Percentiles rank a stretch among this genome's conserved stretches.
phyloP scores from a whole-genome alignment of 2,113 vertebrate genomes.

The Cyprinodon brontotheroides region DNA sequence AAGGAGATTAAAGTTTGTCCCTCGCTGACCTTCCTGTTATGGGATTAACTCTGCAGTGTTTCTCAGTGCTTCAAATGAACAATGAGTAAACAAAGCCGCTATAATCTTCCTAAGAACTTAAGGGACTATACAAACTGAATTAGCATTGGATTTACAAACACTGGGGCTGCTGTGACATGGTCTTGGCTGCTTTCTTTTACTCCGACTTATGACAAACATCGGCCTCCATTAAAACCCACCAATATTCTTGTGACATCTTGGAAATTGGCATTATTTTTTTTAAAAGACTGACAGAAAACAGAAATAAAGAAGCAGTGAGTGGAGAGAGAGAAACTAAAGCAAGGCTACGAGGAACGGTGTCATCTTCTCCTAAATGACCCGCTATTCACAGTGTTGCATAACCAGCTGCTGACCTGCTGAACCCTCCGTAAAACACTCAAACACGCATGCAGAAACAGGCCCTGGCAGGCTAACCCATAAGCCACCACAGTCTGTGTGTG shows the following conservation, averaged over 20 bases:
- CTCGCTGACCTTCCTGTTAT: neutral
- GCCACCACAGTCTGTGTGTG: constrained; percentile 17
- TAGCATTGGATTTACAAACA: constrained; percentile 1
- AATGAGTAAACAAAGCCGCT: too few relatives aligned
- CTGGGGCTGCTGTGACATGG: neutral
- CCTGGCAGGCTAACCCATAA: constrained; percentile 24
- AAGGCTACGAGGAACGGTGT: neutral
- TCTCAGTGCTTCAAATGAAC: too few relatives aligned
- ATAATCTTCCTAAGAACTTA: too few relatives aligned
- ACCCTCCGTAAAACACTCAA: constrained; percentile 23
- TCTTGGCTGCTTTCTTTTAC: neutral
- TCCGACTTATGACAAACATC: neutral
- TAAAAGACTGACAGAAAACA: constrained; percentile 2
- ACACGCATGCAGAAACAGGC: constrained; percentile 36
- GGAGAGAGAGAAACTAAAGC: neutral
- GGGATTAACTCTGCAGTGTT: neutral
- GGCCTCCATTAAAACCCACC: neutral
- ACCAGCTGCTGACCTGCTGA: constrained; percentile 56
- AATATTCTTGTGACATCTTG: neutral
- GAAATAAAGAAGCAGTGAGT: neutral
- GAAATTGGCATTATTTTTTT: neutral
- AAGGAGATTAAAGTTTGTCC: neutral
- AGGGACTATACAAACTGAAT: too few relatives aligned
- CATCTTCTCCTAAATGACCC: constrained; percentile 26
- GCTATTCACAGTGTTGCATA: constrained; percentile 63